Evolutionary conservation across 2,113 vertebrate species (phyloP).

Genomic region (Pteropus alecto): DNA sequence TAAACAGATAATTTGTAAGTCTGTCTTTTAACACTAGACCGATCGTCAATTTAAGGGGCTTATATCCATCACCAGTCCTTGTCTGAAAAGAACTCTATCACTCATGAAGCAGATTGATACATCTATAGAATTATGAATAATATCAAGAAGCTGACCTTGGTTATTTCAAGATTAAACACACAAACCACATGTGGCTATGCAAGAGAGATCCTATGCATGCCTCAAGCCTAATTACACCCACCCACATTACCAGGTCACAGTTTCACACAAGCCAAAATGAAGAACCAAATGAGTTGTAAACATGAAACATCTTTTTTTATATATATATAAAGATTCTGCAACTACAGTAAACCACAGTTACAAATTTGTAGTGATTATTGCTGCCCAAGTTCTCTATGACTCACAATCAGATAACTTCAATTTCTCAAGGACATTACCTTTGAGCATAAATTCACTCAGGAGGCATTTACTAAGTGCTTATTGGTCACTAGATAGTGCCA

Average conservation of each 20-base stretch:
- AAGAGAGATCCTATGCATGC: neutral
- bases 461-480: neutral
- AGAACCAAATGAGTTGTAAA: neutral
- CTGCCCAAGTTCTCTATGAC: neutral
- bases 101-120: neutral
- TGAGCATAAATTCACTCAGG: neutral
- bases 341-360: neutral
- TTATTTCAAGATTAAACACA: conserved; percentile 15
- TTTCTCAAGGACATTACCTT: neutral
- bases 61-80: neutral
- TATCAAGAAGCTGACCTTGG: conserved; percentile 12
- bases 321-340: neutral
- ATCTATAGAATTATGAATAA: neutral
- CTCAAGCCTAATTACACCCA: neutral
- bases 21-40: neutral
- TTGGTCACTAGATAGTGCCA: neutral
- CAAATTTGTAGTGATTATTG: neutral
- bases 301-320: neutral
- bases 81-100: neutral
- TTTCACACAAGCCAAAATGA: neutral
- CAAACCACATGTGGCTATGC: neutral
- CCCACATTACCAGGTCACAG: neutral
- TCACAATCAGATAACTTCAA: neutral
- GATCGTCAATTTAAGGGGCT: neutral
- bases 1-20: conserved; percentile 7